A percentile compares a stretch with the other conserved stretches of the same genome.
Evolutionary conservation across 2,888 invertebrate genomes (phyloP).

Genomic region (Schrankia costaestrigalis): DNA sequence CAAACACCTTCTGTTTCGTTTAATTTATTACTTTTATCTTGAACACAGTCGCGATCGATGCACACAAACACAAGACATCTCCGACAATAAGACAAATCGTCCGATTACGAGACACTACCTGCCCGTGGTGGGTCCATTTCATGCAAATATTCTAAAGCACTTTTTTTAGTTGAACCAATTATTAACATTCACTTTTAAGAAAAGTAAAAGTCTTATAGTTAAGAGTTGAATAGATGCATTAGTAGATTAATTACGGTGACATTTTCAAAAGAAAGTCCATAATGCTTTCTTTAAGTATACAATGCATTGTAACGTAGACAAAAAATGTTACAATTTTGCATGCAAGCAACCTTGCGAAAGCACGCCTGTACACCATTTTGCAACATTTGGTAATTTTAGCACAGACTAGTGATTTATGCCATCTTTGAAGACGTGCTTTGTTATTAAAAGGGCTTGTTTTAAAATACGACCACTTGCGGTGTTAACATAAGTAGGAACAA

Average conservation of each 20-base stretch:
- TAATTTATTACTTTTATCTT: slow-evolving; percentile 79
- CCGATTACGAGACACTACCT: slow-evolving; percentile 77
- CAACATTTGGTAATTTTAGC: slow-evolving; percentile 72
- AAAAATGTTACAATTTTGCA: slow-evolving; percentile 51
- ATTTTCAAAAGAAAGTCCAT: slow-evolving; percentile 62
- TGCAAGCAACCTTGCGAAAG: slow-evolving; percentile 62
- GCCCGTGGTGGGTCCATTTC: slow-evolving; percentile 63
- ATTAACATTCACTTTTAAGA: slow-evolving; percentile 56
- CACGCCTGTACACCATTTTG: slow-evolving; percentile 49
- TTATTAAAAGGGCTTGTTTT: slow-evolving; percentile 58
- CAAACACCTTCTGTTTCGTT: slow-evolving; percentile 74
- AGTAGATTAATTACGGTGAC: slow-evolving; percentile 71
- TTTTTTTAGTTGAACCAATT: slow-evolving; percentile 48
- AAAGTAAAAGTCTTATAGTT: slow-evolving; percentile 67
- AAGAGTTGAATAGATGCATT: slow-evolving; percentile 52
- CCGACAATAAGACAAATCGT: slow-evolving; percentile 78
- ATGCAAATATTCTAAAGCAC: slow-evolving; percentile 59
- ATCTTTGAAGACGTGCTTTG: slow-evolving; percentile 51
- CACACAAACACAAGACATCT: slow-evolving; percentile 74
- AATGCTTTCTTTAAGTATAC: slow-evolving; percentile 50
- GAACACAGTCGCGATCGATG: slow-evolving; percentile 72
- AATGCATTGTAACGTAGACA: slow-evolving; percentile 38
- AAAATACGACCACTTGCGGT: slow-evolving; percentile 67
- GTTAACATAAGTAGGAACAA: slow-evolving; percentile 57
- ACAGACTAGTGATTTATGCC: slow-evolving; percentile 68